Percentiles rank a stretch among this genome's conserved stretches.
Evolutionary conservation across 2,888 invertebrate species (phyloP).

Genomic region (Syrista parreyssii): DNA sequence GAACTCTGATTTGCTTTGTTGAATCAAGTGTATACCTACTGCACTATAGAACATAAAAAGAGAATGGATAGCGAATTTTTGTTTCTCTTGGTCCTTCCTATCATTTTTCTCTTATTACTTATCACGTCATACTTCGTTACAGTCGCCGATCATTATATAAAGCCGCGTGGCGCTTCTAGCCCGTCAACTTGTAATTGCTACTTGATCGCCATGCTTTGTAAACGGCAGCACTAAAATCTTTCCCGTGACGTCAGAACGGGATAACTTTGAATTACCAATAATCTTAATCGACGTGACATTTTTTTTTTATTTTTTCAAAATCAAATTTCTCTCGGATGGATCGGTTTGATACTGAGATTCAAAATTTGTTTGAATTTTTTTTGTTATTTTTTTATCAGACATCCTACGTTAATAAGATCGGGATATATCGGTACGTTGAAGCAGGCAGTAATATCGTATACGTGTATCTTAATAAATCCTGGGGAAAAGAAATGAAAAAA

Average conservation of each 20-base stretch:
- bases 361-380: neutral
- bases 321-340: neutral
- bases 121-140: conserved; percentile 19
- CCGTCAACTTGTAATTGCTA: conserved; percentile 19
- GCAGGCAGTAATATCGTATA: neutral
- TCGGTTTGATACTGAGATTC: neutral
- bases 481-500: neutral
- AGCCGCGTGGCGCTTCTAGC: conserved; percentile 3
- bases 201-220: neutral
- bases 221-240: neutral
- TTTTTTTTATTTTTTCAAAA: neutral
- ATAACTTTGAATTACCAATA: neutral
- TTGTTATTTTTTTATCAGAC: too few relatives aligned
- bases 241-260: neutral
- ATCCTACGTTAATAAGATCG: neutral
- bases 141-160: conserved; percentile 25
- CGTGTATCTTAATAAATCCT: neutral
- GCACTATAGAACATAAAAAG: conserved; percentile 35
- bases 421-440: neutral
- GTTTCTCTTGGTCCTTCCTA: conserved; percentile 29
- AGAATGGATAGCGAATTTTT: conserved; percentile 51
- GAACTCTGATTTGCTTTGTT: conserved; percentile 65
- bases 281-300: neutral
- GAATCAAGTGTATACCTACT: conserved; percentile 59
- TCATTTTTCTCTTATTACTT: conserved; percentile 10